These are phyloP conservation scores for Cynodonichthys magdalenae DNA, from an alignment of 2,797 vertebrate species.

Conservation along the genomic window DNA sequence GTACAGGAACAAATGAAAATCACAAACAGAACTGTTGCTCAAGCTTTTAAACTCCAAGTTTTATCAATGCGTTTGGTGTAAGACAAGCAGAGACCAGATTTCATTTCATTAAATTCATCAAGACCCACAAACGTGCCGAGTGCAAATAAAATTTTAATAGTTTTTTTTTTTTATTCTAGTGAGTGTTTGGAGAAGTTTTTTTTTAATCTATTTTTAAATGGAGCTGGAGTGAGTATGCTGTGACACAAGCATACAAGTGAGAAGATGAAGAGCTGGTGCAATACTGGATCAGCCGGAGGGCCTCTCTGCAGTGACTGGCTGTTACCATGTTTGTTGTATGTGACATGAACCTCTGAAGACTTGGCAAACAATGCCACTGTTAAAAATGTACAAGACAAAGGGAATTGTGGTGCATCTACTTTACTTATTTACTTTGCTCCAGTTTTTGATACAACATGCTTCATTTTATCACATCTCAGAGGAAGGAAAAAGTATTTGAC, in stretches of 20 bases:
- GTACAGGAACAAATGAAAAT: too few species aligned
- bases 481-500: neutral
- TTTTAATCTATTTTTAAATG: neutral
- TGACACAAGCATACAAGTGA: neutral
- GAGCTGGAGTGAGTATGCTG: constrained; percentile 1
- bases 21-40: too few species aligned
- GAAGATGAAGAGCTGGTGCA: constrained; percentile 2
- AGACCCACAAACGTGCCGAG: neutral
- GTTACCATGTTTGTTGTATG: neutral
- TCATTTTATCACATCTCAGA: neutral
- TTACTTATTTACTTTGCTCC: constrained; percentile 1
- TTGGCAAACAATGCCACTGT: neutral
- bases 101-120: constrained; percentile 14
- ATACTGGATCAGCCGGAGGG: constrained; percentile 2
- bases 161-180: neutral
- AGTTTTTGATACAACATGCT: neutral
- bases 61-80: neutral
- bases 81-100: neutral
- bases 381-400: neutral
- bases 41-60: neutral
- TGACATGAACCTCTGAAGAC: neutral
- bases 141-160: neutral
- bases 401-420: neutral
- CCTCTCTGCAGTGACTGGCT: neutral
- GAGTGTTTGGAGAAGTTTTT: neutral